Base-by-base conservation (phyloP, 2,888 invertebrate genomes). In the Stenotaenia linearis region DNA sequence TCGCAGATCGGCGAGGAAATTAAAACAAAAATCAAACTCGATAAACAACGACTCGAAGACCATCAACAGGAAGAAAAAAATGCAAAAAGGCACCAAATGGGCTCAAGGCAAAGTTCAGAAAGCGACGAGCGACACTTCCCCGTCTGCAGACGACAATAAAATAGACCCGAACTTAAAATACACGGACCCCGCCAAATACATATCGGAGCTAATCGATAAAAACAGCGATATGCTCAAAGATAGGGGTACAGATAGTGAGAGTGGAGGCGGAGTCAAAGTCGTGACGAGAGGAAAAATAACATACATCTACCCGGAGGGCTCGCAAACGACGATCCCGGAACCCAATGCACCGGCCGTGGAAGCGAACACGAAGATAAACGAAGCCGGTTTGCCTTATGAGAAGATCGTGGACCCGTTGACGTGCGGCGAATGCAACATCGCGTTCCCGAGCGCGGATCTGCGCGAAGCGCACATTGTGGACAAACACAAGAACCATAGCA, bases 101-200 rank as follows among this genome's bases (percentile, higher is more conserved):
- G 56, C 18, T 15, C 18, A 4, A 3, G 32, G 75, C 9, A 28
- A 75, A 30, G n/a, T 15, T 5, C 75, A 32, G 12, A 75, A 7
- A 7, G 2, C 10, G 1, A 78, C 3, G 7, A 23, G 45, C 6
- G 21, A 78, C 15, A 12, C 78, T 4, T 4, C 50, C 1, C 23
- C 28, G n/a, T 50, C 78, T 23, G 10, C 78, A 9, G 78, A 30
- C 18, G 23, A 25, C 45, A 45, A 25, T 15, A 78, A 45, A 50
- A 78, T 78, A 18, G 78, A 78, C 21, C 78, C 45, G 25, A 78
- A 23, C 15, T 28, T 78, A 4, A 78, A 78, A 32, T 78, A 40
- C 18, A 78, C 78, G 2, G 78, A 78, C 21, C 78, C 78, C 23
- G 78, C 78, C 18, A 78, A 78, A 78, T 78, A 78, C 50, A 78